Conservation (phyloP, 1,140 invertebrate species). For the Tetraneura akinire region DNA sequence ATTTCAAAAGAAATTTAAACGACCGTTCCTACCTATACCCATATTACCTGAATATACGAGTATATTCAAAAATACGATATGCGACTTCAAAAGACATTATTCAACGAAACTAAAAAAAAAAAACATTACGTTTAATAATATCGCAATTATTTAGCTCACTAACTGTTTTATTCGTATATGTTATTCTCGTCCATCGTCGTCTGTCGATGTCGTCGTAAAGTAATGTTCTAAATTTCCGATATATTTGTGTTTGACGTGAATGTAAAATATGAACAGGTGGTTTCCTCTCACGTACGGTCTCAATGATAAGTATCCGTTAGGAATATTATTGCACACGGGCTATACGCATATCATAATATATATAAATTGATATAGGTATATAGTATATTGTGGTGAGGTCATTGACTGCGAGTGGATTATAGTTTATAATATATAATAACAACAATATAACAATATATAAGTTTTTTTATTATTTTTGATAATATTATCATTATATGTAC, state of each 20-base stretch:
- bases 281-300: constrained; percentile 23
- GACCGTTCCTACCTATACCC: no score
- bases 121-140: not conserved
- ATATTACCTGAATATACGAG: no score
- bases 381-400: constrained; percentile 26
- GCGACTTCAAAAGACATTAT: no score
- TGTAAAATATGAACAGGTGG: constrained; percentile 5
- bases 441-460: no score
- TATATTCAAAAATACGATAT: not conserved
- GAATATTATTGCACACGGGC: constrained; percentile 22
- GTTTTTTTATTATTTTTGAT: no score
- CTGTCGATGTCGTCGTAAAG: not conserved
- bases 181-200: not conserved
- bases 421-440: not conserved
- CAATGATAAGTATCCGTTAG: constrained; percentile 34
- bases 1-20: no score
- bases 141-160: not conserved
- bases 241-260: not conserved
- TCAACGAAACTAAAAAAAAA: not conserved
- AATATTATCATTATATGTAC: no score
- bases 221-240: constrained; percentile 18
- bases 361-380: no score
- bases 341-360: not conserved
- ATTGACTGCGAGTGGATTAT: constrained; percentile 38
- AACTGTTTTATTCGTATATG: not conserved